Conservation (phyloP, 2,797 vertebrate genomes). For the Lacerta bilineata region DNA sequence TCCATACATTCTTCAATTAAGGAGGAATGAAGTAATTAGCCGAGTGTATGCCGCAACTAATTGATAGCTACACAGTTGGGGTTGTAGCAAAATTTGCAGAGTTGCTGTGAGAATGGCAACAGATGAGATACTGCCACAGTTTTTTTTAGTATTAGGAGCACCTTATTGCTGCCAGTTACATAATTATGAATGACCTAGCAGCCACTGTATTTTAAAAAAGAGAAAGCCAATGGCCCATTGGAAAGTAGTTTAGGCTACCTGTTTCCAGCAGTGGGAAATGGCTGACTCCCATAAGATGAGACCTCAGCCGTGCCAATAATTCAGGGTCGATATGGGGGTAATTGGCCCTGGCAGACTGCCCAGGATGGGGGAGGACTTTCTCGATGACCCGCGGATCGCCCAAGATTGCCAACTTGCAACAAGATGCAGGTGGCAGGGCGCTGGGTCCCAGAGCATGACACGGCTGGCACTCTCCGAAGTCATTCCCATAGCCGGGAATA, state of each 20-base stretch:
- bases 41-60: slow-evolving; percentile 48
- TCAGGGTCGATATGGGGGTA: too few species aligned
- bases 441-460: too few species aligned
- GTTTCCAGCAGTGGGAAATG: too few species aligned
- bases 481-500: too few species aligned
- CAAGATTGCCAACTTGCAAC: too few species aligned
- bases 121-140: slow-evolving; percentile 26
- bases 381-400: too few species aligned
- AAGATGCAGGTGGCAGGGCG: too few species aligned
- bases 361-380: too few species aligned
- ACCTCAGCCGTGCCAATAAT: too few species aligned
- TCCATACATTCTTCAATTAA: slow-evolving; percentile 69
- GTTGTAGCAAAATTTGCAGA: slow-evolving; percentile 60
- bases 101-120: slow-evolving; percentile 41
- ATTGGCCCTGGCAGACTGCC: too few species aligned
- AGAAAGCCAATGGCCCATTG: neutral
- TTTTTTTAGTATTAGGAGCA: slow-evolving; percentile 37
- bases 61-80: slow-evolving; percentile 31
- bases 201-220: slow-evolving; percentile 12
- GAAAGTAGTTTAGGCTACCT: slow-evolving; percentile 10
- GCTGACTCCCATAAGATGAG: too few species aligned
- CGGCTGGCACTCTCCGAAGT: too few species aligned
- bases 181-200: slow-evolving; percentile 19
- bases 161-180: slow-evolving; percentile 16
- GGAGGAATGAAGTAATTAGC: slow-evolving; percentile 72